Conservation (phyloP, 2,113 vertebrate species). For the Alethe castanea region DNA sequence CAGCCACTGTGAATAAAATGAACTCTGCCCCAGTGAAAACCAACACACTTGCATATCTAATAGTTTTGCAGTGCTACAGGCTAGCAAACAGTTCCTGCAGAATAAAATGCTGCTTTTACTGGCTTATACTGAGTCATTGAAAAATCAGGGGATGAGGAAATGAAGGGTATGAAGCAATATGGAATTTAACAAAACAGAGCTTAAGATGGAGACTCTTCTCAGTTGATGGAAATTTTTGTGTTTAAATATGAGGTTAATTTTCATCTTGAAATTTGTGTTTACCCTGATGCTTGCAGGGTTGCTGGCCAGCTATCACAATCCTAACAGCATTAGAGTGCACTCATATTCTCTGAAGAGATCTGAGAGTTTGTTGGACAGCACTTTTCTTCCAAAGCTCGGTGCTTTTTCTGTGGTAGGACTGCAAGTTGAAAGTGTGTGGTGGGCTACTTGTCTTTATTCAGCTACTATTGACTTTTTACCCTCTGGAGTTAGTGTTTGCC, state of each 20-base stretch:
- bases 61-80: not conserved
- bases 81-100: not conserved
- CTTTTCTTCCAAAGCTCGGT: not conserved
- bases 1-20: not conserved
- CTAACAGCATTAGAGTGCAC: not conserved
- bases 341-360: not conserved
- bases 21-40: not conserved
- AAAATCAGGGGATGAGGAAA: not conserved
- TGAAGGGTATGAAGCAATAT: not conserved
- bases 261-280: not conserved
- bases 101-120: not conserved
- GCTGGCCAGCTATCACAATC: not conserved
- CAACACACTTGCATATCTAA: not conserved
- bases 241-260: not conserved
- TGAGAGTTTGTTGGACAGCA: not conserved
- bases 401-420: not conserved
- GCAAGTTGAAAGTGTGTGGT: not conserved
- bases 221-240: accelerated
- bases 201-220: not conserved
- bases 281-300: not conserved
- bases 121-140: not conserved
- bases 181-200: not conserved
- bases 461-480: not conserved
- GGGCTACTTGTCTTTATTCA: not conserved
- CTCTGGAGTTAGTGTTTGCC: not conserved